phyloP scores from a whole-genome alignment of 2,888 invertebrate species.

The Hylaea fasciaria region DNA sequence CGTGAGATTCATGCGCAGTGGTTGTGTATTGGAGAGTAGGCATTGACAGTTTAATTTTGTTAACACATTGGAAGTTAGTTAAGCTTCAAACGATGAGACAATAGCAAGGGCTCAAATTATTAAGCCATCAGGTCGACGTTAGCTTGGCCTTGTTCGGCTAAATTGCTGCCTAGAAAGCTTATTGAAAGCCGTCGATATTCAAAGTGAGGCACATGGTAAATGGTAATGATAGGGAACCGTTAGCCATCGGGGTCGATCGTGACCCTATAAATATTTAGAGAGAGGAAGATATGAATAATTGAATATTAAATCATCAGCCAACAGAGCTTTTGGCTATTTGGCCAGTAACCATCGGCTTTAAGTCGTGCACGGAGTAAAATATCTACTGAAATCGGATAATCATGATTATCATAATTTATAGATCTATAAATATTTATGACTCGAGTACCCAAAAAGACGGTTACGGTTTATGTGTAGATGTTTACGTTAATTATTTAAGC shows the following conservation, averaged over 20 bases:
- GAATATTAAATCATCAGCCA: conserved; percentile 25
- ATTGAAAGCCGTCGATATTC: conserved; percentile 18
- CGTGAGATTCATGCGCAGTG: too few relatives aligned
- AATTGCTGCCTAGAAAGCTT: conserved; percentile 15
- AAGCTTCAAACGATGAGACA: neutral
- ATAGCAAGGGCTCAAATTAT: conserved; percentile 18
- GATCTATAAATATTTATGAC: too few relatives aligned
- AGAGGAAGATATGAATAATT: conserved; percentile 29
- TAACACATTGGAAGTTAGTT: neutral
- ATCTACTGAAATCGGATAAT: too few relatives aligned
- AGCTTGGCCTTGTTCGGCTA: conserved; percentile 17
- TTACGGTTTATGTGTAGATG: too few relatives aligned
- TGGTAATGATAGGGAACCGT: conserved; percentile 29
- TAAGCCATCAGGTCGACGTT: neutral
- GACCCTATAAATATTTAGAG: conserved; percentile 34
- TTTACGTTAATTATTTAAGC: too few relatives aligned
- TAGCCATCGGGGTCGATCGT: conserved; percentile 21
- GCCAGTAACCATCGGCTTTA: neutral
- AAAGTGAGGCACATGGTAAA: conserved; percentile 26
- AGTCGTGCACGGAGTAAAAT: too few relatives aligned
- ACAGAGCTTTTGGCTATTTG: conserved; percentile 13
- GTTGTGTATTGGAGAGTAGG: too few relatives aligned
- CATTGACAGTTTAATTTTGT: too few relatives aligned
- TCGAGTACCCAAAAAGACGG: too few relatives aligned
- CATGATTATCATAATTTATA: too few relatives aligned